These are phyloP conservation scores for Delia radicum DNA, from an alignment of 1,140 invertebrate genomes.

Conservation along the genomic window DNA sequence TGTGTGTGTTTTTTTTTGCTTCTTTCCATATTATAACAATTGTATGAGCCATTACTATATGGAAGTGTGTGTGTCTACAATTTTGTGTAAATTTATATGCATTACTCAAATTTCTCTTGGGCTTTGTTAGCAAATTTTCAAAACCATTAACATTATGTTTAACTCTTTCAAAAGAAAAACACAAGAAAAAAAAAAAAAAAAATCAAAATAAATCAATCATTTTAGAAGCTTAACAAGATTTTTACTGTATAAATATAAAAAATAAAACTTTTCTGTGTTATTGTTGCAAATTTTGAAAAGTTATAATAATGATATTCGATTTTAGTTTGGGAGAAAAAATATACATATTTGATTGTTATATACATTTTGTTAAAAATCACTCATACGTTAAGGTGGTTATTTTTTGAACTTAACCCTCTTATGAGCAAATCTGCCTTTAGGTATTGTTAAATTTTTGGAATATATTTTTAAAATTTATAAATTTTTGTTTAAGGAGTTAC, in stretches of 20 bases:
- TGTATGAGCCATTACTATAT: too few relatives aligned
- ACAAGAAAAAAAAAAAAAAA: not conserved
- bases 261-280: not conserved
- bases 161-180: not conserved
- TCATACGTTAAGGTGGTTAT: not conserved
- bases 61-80: not conserved
- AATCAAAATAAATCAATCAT: slow-evolving; percentile 8
- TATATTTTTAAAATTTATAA: too few relatives aligned
- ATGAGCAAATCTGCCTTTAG: too few relatives aligned
- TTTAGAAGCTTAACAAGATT: not conserved
- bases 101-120: slow-evolving; percentile 14
- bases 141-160: slow-evolving; percentile 5
- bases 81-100: not conserved
- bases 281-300: not conserved
- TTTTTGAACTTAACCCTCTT: too few relatives aligned
- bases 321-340: not conserved
- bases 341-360: not conserved
- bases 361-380: not conserved
- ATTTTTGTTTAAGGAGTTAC: too few relatives aligned
- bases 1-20: not conserved
- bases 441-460: too few relatives aligned
- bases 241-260: not conserved
- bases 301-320: not conserved
- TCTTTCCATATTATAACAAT: too few relatives aligned
- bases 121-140: slow-evolving; percentile 1